A percentile compares a stretch with the other conserved stretches of the same genome.
phyloP scores from a whole-genome alignment of 1,140 invertebrate genomes.

The Solenopsis invicta region DNA sequence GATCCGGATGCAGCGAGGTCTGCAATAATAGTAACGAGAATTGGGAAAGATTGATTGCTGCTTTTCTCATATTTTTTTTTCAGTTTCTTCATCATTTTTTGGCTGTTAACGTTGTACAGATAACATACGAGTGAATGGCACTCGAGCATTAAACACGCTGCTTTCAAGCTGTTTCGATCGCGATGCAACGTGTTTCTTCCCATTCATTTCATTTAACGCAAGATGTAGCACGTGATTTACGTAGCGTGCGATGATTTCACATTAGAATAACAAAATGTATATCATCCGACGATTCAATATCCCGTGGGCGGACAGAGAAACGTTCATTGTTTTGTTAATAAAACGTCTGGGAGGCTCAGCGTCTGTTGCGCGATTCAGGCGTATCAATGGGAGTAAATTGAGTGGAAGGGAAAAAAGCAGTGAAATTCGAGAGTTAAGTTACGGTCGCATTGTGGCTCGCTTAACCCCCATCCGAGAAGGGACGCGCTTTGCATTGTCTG shows the following conservation, averaged over 20 bases:
- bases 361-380: conserved; percentile 57
- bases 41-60: background rate
- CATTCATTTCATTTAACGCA: conserved; percentile 17
- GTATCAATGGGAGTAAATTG: conserved; percentile 62
- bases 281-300: conserved; percentile 37
- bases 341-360: conserved; percentile 17
- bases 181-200: background rate
- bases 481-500: conserved; percentile 70
- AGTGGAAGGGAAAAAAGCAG: conserved; percentile 56
- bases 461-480: conserved; percentile 61
- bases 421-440: conserved; percentile 64
- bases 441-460: conserved; percentile 60
- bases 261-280: conserved; percentile 26
- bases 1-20: background rate
- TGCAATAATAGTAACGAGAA: conserved; percentile 14
- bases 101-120: background rate
- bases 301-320: background rate
- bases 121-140: background rate
- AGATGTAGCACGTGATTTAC: background rate
- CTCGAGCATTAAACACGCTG: background rate
- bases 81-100: background rate
- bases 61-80: background rate
- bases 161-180: background rate
- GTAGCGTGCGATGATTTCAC: conserved; percentile 17
- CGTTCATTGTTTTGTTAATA: conserved; percentile 53